Percentiles rank a stretch among this genome's conserved stretches.
phyloP scores from a whole-genome alignment of 2,797 vertebrate species.

The Ceyx erithaca region DNA sequence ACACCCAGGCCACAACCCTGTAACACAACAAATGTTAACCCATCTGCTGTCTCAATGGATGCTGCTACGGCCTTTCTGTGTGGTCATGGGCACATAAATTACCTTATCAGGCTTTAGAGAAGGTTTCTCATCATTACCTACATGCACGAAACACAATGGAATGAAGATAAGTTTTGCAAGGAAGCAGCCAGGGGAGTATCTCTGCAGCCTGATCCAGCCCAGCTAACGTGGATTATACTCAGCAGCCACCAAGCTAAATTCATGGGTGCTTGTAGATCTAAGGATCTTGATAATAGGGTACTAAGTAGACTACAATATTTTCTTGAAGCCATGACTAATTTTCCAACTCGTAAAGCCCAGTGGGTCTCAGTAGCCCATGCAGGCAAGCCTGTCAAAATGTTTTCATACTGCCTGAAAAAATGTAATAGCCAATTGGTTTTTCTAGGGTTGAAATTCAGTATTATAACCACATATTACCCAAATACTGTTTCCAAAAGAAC shows the following conservation, averaged over 20 bases:
- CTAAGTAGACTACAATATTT: slow-evolving; percentile 21
- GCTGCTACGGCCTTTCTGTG: rapidly evolving
- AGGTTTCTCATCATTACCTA: neutral
- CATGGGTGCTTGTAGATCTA: neutral
- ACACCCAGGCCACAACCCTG: neutral
- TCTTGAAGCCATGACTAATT: slow-evolving; percentile 2
- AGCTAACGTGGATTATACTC: neutral
- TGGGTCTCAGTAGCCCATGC: neutral
- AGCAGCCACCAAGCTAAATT: neutral
- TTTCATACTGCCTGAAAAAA: neutral
- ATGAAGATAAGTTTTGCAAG: neutral
- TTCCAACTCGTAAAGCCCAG: slow-evolving; percentile 9
- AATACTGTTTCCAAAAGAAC: slow-evolving; percentile 37
- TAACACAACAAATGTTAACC: neutral
- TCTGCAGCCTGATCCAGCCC: neutral
- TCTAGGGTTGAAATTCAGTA: slow-evolving; percentile 13
- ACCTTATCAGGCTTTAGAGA: neutral
- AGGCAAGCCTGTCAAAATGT: slow-evolving; percentile 45
- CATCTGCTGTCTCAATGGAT: neutral
- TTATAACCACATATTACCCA: slow-evolving; percentile 53
- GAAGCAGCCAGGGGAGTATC: neutral
- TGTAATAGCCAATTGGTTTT: neutral
- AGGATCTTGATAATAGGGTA: slow-evolving; percentile 2
- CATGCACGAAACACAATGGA: neutral
- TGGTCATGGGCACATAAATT: neutral